Conservation (phyloP, 2,888 invertebrate species). For the Acrobeloides nanus region DNA sequence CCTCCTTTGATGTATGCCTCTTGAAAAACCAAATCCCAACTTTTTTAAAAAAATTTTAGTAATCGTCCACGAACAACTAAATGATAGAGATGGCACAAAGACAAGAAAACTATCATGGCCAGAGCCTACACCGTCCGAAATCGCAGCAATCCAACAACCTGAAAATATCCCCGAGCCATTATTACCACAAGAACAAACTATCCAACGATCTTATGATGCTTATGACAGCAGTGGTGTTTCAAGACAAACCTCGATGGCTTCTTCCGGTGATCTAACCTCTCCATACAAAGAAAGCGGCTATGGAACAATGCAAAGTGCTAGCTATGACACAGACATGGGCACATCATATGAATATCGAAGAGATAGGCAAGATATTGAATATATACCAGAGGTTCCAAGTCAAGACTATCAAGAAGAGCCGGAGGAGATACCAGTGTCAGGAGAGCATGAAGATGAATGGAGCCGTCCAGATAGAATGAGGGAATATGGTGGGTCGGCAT, state of each 20-base stretch:
- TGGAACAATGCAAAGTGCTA: constrained; percentile 6
- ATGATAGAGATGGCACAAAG: constrained; percentile 13
- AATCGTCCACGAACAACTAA: constrained; percentile 15
- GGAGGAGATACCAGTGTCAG: too few relatives aligned
- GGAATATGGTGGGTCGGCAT: background rate
- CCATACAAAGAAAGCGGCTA: constrained; percentile 11
- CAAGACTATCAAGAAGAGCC: too few relatives aligned
- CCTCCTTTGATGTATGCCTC: too few relatives aligned
- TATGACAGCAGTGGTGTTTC: too few relatives aligned
- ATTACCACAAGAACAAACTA: too few relatives aligned
- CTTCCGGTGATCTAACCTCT: too few relatives aligned
- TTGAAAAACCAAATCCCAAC: too few relatives aligned
- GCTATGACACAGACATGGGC: constrained; percentile 8
- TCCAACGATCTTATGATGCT: too few relatives aligned
- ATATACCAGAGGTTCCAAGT: too few relatives aligned
- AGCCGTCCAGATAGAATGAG: background rate
- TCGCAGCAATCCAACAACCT: background rate
- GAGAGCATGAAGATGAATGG: constrained; percentile 6
- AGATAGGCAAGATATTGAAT: too few relatives aligned
- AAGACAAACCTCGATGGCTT: too few relatives aligned
- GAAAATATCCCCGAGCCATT: too few relatives aligned
- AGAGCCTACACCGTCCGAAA: background rate
- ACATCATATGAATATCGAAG: background rate
- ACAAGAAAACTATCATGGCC: constrained; percentile 14
- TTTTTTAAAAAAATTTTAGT: constrained; percentile 9